phyloP scores from a whole-genome alignment of 2,113 vertebrate species.

The Cromileptes altivelis region DNA sequence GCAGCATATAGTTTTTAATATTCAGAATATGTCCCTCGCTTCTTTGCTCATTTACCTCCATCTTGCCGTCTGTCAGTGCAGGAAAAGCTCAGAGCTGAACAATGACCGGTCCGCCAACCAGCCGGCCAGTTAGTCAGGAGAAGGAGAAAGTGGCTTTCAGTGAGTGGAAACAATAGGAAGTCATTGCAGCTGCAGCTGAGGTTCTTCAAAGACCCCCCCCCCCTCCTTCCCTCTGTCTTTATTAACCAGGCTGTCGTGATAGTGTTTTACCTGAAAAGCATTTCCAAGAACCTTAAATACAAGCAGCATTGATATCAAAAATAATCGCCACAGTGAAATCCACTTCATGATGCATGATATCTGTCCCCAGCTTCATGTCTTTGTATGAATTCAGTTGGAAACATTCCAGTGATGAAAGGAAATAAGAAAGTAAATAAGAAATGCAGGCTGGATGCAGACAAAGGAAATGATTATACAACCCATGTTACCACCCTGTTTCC shows the following conservation, averaged over 20 bases:
- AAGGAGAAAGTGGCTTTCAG: constrained; percentile 81
- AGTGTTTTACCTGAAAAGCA: constrained; percentile 25
- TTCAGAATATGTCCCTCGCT: not conserved
- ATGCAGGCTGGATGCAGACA: constrained; percentile 57
- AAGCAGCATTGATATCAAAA: not conserved
- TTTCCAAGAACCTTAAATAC: not conserved
- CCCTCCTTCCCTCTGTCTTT: constrained; percentile 15
- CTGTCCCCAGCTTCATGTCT: not conserved
- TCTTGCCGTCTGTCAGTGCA: constrained; percentile 44
- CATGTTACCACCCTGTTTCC: constrained; percentile 44
- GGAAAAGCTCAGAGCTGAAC: constrained; percentile 61
- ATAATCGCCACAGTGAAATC: not conserved
- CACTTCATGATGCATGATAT: not conserved
- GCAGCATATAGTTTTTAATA: not conserved
- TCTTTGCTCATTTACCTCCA: constrained; percentile 16
- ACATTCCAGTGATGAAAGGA: constrained; percentile 52
- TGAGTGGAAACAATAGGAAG: constrained; percentile 84
- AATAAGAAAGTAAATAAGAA: constrained; percentile 68
- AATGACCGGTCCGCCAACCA: constrained; percentile 55
- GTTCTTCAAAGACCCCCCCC: constrained; percentile 60
- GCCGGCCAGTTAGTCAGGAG: constrained; percentile 55
- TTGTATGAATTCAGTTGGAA: constrained; percentile 39
- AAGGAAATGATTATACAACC: constrained; percentile 69
- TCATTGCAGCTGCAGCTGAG: constrained; percentile 82
- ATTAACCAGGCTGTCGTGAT: constrained; percentile 8